Conservation (phyloP, 2,888 invertebrate genomes). For the Anoncus sp. region DNA sequence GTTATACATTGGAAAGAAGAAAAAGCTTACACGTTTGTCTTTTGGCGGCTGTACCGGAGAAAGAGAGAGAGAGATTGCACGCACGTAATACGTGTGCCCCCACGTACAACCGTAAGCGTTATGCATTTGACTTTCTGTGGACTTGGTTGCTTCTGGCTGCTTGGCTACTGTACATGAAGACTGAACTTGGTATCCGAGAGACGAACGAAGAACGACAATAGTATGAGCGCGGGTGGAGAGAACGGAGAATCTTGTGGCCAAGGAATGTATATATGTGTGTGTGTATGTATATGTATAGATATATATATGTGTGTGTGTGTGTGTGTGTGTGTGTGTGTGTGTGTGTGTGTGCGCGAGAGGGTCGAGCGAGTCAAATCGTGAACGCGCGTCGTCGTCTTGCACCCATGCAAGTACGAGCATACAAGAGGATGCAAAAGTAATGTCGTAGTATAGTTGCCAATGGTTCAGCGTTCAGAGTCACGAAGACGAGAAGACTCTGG, state of each 20-base stretch:
- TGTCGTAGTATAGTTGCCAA: constrained; percentile 53
- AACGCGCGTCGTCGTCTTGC: constrained; percentile 47
- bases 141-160: constrained; percentile 22
- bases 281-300: too few relatives aligned
- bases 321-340: too few relatives aligned
- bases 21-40: constrained; percentile 39
- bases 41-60: constrained; percentile 9
- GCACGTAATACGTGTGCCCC: constrained; percentile 54
- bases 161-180: constrained; percentile 54
- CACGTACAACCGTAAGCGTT: constrained; percentile 40
- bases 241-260: background rate
- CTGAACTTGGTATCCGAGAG: constrained; percentile 17
- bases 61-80: constrained; percentile 20
- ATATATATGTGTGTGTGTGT: too few relatives aligned
- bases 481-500: constrained; percentile 12
- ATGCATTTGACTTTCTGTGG: constrained; percentile 57
- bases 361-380: constrained; percentile 77
- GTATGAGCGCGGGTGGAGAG: constrained; percentile 48
- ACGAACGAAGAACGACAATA: constrained; percentile 64
- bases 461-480: constrained; percentile 26
- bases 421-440: constrained; percentile 64
- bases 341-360: constrained; percentile 46
- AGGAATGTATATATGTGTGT: too few relatives aligned
- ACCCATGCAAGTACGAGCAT: constrained; percentile 4
- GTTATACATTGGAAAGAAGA: constrained; percentile 24